Evolutionary conservation across 2,113 vertebrate genomes (phyloP).

Genomic region (Cyphomyrus plagiostoma): DNA sequence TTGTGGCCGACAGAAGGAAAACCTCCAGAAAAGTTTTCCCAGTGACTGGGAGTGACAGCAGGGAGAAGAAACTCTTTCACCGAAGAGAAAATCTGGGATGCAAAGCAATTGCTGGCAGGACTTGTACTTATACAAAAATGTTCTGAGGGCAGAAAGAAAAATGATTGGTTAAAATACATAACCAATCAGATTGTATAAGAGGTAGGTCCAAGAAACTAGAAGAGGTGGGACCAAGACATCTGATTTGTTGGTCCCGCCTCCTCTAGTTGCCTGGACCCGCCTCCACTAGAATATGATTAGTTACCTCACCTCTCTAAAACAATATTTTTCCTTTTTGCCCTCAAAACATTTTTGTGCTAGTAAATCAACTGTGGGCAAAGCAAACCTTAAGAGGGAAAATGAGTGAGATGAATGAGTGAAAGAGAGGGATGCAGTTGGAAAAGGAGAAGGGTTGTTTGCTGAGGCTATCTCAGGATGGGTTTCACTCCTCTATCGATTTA

Average conservation of each 20-base stretch:
- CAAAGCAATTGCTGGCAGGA: not conserved
- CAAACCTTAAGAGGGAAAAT: not conserved
- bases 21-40: not conserved
- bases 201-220: too few species aligned
- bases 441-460: constrained; percentile 20
- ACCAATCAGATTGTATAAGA: too few species aligned
- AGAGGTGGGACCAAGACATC: too few species aligned
- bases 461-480: constrained; percentile 32
- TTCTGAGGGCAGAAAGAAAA: too few species aligned
- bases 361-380: not conserved
- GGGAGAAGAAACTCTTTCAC: not conserved
- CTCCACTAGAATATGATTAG: too few species aligned
- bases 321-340: too few species aligned
- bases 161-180: too few species aligned
- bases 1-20: not conserved
- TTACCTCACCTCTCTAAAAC: too few species aligned
- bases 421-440: constrained; percentile 7
- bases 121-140: too few species aligned
- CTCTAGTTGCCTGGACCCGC: too few species aligned
- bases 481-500: constrained; percentile 53
- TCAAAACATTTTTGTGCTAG: too few species aligned
- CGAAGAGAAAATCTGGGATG: not conserved
- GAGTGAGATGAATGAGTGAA: constrained; percentile 5
- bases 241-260: too few species aligned
- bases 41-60: not conserved